Base-by-base conservation (phyloP, 37 sponge, comb jelly and placozoan species). In the Chondrosia reniformis region DNA sequence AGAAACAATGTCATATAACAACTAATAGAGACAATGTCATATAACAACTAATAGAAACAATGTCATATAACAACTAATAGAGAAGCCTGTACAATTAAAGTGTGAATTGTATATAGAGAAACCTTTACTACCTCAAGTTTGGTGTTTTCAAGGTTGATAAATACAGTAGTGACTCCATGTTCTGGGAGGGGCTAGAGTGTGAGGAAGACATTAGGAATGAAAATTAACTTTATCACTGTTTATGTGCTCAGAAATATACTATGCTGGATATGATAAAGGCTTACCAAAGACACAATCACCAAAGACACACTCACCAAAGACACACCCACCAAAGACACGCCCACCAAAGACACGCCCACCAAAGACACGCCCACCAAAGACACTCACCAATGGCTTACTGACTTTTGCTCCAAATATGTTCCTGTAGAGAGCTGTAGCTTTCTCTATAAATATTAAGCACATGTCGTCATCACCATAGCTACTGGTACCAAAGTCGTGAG, bases 111-210 rank as follows among this genome's bases (percentile, higher is more conserved):
- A n/a, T n/a, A n/a, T n/a, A n/a, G n/a, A n/a, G n/a, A n/a, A n/a
- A n/a, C n/a, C n/a, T n/a, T n/a, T n/a, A 15, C 6, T 57, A 90
- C 91, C 91, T 97, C 98, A 44, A 97, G 77, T 43, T 97, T 97
- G 0, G 98, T 97, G 79, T 97, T 94, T 39, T 86, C 95, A 17
- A 97, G 86, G 42, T 97, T 77, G 1, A 97, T 78, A 84, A 97
- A 97, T 71, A 97, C 98, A 6, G 96, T 95, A 44, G 88, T 87
- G 45, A 97, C 98, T 30, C 98, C 98, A 63, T 97, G 98, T 46
- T 92, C 98, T 59, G 94, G 94, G 12, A 94, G 85, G 19, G 95
- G 92, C 93, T 95, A n/a, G n/a, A n/a, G n/a, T n/a, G n/a, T n/a
- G 62, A 24, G 38, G 40, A 31, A 37, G 33, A 69, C 15, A 24